Base-by-base conservation (phyloP, 2,113 vertebrate genomes). In the Lamprotornis superbus region DNA sequence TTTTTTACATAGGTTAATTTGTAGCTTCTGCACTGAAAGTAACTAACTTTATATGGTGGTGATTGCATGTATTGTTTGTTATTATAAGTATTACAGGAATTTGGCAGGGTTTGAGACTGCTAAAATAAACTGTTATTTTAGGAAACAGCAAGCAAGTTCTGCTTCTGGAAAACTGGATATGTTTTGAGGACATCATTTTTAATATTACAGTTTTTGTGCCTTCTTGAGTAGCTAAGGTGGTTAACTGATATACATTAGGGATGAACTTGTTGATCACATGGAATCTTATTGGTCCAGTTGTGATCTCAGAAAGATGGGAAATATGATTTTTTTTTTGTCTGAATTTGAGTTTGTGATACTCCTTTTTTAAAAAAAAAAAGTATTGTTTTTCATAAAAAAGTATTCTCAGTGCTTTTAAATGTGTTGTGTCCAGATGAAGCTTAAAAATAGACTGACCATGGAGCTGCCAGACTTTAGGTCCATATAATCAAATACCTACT, bases 201-300 rank as follows among this genome's bases (percentile, higher is more conserved):
- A 50, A 31, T 61, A 28, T 33, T 76, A 49, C 1, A 22, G 2
- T 2, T 77, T 82, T 52, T 44, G 10, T 83, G n/a, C 28, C 7
- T 37, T 50, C 27, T 57, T 60, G 33, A 75, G 53, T 44, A 63
- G 35, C 33, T 71, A 5, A 55, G 47, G 25, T 37, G 4, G 10
- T 35, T 74, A 59, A 52, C 17, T 65, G 52, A 14, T 40, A 19
- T 0, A 2, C 0, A 0, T 25, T 40, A 49, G 44, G 28, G 46
- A 27, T 24, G 44, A 35, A 23, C 22, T 59, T 63, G 17, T 37
- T 83, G 10, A 9, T 80, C 35, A 18, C 25, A 6, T 76, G 13
- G 10, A 16, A 16, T 65, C 7, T 63, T 73, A 61, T 2, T 4
- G 18, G 60, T 74, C 52, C 50, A 53, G 3, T 65, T 59, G 24